Conservation (phyloP, 2,888 invertebrate species). For the Nemoura dubitans region DNA sequence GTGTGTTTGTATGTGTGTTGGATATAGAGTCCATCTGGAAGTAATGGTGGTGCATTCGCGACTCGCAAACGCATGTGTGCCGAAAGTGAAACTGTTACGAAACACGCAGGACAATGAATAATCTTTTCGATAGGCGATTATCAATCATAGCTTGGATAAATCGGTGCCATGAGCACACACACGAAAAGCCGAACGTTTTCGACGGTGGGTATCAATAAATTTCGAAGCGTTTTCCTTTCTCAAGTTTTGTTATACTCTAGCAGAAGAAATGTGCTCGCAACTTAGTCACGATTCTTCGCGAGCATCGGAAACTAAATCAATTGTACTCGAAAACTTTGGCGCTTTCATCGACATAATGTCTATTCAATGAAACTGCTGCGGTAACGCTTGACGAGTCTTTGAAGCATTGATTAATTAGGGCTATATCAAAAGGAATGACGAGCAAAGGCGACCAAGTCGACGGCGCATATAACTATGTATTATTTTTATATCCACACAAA, state of each 20-base stretch:
- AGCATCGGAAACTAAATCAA: neutral
- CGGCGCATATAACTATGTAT: neutral
- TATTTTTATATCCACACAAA: neutral
- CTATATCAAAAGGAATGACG: neutral
- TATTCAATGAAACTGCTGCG: neutral
- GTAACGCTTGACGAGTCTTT: neutral
- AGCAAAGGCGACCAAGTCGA: neutral
- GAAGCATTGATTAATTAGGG: neutral
- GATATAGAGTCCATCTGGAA: conserved; percentile 14
- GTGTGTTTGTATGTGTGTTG: too few species aligned
- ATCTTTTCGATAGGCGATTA: conserved; percentile 16
- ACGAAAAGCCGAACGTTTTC: neutral
- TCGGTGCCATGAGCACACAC: neutral
- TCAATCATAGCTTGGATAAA: neutral
- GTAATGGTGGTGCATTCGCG: neutral
- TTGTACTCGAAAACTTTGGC: neutral
- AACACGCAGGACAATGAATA: neutral
- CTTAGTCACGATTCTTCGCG: neutral
- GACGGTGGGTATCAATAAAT: neutral
- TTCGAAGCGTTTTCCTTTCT: neutral
- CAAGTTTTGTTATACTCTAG: neutral
- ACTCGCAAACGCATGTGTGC: neutral
- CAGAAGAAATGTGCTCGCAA: neutral
- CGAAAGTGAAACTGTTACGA: conserved; percentile 21
- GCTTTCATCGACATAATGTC: neutral